Conservation (phyloP, 2,888 invertebrate species). For the Synergus japonicus region DNA sequence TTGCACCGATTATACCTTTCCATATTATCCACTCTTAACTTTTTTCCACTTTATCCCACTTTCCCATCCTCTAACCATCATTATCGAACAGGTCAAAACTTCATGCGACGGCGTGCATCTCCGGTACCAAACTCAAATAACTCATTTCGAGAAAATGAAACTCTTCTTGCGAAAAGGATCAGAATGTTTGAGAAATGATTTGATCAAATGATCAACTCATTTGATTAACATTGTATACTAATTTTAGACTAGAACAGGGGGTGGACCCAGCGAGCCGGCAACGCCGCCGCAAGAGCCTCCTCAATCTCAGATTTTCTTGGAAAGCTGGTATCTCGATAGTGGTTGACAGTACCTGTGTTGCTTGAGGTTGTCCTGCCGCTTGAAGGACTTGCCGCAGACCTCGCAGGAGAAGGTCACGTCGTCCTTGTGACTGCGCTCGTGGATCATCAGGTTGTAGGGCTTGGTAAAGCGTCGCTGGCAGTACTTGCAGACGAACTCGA, state of each 20-base stretch:
- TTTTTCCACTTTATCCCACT: conserved; percentile 44
- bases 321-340: conserved; percentile 31
- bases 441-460: conserved; percentile 97
- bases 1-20: not conserved
- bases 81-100: conserved; percentile 14
- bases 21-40: conserved; percentile 11
- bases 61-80: conserved; percentile 43
- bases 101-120: conserved; percentile 8
- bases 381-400: conserved; percentile 96
- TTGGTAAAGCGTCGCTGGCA: conserved; percentile 98
- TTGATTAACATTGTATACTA: not conserved
- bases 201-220: too few species aligned
- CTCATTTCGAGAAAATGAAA: not conserved
- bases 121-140: conserved; percentile 1
- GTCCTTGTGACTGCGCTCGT: conserved; percentile 97
- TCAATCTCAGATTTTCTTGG: not conserved
- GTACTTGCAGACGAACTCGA: conserved; percentile 97
- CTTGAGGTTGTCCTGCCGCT: conserved; percentile 95
- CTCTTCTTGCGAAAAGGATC: not conserved
- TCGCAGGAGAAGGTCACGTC: conserved; percentile 98
- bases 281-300: conserved; percentile 10
- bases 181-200: too few species aligned
- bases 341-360: conserved; percentile 86
- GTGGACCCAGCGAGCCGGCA: not conserved
- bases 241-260: not conserved